Evolutionary conservation across 2,888 invertebrate genomes (phyloP).

Genomic region (Aproaerema taeniolella): DNA sequence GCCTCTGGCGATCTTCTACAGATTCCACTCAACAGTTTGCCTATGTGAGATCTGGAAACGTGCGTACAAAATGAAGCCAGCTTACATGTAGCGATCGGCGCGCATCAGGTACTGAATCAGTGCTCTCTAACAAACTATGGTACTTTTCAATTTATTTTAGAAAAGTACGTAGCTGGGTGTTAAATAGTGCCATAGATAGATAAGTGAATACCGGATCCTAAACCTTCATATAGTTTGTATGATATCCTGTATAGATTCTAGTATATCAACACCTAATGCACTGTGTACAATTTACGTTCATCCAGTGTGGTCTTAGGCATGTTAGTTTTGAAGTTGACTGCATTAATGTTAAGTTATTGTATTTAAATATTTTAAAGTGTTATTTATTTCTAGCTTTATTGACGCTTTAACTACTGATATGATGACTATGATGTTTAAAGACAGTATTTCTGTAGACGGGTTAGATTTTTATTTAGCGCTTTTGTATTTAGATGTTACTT

Average conservation of each 20-base stretch:
- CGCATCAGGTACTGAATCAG: constrained; percentile 47
- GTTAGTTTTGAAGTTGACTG: constrained; percentile 67
- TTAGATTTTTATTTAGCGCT: constrained; percentile 50
- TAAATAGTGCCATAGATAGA: constrained; percentile 62
- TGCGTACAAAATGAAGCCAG: constrained; percentile 94
- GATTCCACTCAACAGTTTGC: constrained; percentile 97
- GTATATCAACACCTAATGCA: too few relatives aligned
- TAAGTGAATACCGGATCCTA: constrained; percentile 29
- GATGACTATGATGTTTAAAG: constrained; percentile 39
- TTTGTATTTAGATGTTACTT: constrained; percentile 42
- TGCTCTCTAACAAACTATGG: constrained; percentile 37
- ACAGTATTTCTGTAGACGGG: constrained; percentile 64
- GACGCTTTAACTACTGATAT: constrained; percentile 60
- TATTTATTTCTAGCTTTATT: constrained; percentile 76
- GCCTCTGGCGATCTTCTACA: constrained; percentile 94
- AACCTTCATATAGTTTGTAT: constrained; percentile 12
- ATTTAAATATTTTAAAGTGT: constrained; percentile 75
- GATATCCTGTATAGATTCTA: constrained; percentile 17
- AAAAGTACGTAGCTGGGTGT: constrained; percentile 41
- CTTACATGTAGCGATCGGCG: constrained; percentile 84
- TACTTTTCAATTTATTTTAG: constrained; percentile 39
- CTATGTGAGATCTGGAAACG: constrained; percentile 97
- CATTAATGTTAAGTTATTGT: constrained; percentile 74
- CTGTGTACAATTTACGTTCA: constrained; percentile 16
- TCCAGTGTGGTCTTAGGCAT: constrained; percentile 33